A percentile compares a stretch with the other conserved stretches of the same genome.
Evolutionary conservation across 2,888 invertebrate species (phyloP).

Genomic region (Stegana nigrithorax): DNA sequence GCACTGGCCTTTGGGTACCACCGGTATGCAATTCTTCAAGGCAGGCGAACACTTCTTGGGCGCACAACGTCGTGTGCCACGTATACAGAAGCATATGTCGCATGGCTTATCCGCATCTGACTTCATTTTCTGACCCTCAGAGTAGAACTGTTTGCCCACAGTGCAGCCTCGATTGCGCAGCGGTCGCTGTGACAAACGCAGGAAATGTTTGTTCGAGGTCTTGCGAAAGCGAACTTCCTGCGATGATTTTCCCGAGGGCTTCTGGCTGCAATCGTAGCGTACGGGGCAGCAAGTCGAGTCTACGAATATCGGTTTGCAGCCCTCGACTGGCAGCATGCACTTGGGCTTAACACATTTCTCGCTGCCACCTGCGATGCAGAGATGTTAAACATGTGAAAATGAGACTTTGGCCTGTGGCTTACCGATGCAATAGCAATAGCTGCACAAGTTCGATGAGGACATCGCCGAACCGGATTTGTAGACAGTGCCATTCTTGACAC

Average conservation of each 20-base stretch:
- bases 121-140: slow-evolving; percentile 78
- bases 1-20: slow-evolving; percentile 82
- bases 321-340: slow-evolving; percentile 81
- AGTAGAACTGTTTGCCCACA: slow-evolving; percentile 72
- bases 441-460: slow-evolving; percentile 82
- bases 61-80: slow-evolving; percentile 79
- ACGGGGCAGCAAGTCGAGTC: slow-evolving; percentile 80
- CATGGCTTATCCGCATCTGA: slow-evolving; percentile 71
- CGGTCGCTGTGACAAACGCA: slow-evolving; percentile 61
- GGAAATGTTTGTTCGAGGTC: slow-evolving; percentile 64
- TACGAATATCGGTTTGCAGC: slow-evolving; percentile 70
- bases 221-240: slow-evolving; percentile 63
- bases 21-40: slow-evolving; percentile 80
- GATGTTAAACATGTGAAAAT: background rate
- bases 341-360: slow-evolving; percentile 83
- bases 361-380: slow-evolving; percentile 69
- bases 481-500: slow-evolving; percentile 66
- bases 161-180: slow-evolving; percentile 72
- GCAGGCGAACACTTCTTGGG: slow-evolving; percentile 81
- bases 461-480: slow-evolving; percentile 77
- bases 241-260: slow-evolving; percentile 62
- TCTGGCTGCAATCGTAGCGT: slow-evolving; percentile 77
- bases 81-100: slow-evolving; percentile 84
- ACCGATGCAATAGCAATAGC: slow-evolving; percentile 86
- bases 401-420: slow-evolving; percentile 28